phyloP scores from a whole-genome alignment of 2,797 vertebrate genomes.

The Lepilemur septentrionalis region DNA sequence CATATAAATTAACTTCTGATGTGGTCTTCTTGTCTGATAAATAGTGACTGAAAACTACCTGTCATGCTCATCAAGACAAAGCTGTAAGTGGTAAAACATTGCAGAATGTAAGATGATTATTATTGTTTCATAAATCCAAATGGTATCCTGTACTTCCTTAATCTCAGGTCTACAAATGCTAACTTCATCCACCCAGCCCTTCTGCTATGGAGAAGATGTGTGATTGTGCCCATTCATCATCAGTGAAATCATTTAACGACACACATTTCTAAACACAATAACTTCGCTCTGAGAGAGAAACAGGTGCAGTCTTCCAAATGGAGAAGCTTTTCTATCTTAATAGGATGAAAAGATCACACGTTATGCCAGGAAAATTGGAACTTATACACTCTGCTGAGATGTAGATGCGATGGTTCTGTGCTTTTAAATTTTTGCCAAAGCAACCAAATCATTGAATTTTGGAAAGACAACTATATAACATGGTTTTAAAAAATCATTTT shows the following conservation, averaged over 20 bases:
- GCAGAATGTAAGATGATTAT: neutral
- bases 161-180: neutral
- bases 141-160: neutral
- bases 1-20: constrained; percentile 22
- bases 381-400: neutral
- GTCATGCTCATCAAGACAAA: neutral
- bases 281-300: neutral
- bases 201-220: neutral
- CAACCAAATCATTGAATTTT: constrained; percentile 61
- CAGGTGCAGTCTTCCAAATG: neutral
- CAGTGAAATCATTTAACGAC: constrained; percentile 9
- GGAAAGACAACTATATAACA: constrained; percentile 33
- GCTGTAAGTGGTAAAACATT: constrained; percentile 19
- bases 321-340: constrained; percentile 6
- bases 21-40: neutral
- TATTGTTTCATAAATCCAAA: neutral
- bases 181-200: neutral
- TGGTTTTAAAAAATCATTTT: constrained; percentile 56
- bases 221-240: neutral
- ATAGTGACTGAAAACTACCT: neutral
- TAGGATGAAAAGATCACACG: neutral
- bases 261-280: constrained; percentile 22
- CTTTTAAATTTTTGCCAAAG: constrained; percentile 44
- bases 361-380: neutral
- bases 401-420: neutral